Conservation (phyloP, 2,888 invertebrate species). For the Ischnura elegans region DNA sequence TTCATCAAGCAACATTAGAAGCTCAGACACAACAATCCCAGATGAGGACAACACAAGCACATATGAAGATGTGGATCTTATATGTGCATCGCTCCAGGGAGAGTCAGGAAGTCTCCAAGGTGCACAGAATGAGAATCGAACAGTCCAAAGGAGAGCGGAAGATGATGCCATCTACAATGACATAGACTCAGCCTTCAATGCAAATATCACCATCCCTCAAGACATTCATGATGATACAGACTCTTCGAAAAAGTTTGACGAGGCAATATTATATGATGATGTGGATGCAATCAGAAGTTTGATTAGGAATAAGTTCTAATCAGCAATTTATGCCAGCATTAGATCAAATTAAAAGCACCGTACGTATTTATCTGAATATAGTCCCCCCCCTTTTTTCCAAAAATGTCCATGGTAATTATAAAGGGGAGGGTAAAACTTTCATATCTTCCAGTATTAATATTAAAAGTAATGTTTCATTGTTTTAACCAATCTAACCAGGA, state of each 20-base stretch:
- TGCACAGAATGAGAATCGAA: neutral
- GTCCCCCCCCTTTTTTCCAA: no score
- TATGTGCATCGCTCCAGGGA: no score
- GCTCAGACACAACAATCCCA: neutral
- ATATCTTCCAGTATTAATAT: no score
- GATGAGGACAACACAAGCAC: neutral
- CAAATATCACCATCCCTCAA: neutral
- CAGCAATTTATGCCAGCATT: neutral
- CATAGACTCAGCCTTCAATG: neutral
- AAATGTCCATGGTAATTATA: no score
- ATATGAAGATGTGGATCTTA: conserved; percentile 57
- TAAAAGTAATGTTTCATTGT: no score
- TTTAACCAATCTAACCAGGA: no score
- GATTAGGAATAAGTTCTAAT: neutral
- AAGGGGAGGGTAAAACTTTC: no score
- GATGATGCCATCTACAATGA: conserved; percentile 65
- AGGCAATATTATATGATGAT: conserved; percentile 65
- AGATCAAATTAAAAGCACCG: no score
- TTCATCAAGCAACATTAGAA: neutral
- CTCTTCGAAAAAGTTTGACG: conserved; percentile 31
- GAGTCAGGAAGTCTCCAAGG: neutral
- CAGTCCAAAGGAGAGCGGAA: neutral
- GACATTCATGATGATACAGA: conserved; percentile 45
- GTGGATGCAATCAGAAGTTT: conserved; percentile 45
- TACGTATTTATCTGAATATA: no score